phyloP scores from a whole-genome alignment of 2,888 invertebrate genomes.

The Cheilosia scutellata region DNA sequence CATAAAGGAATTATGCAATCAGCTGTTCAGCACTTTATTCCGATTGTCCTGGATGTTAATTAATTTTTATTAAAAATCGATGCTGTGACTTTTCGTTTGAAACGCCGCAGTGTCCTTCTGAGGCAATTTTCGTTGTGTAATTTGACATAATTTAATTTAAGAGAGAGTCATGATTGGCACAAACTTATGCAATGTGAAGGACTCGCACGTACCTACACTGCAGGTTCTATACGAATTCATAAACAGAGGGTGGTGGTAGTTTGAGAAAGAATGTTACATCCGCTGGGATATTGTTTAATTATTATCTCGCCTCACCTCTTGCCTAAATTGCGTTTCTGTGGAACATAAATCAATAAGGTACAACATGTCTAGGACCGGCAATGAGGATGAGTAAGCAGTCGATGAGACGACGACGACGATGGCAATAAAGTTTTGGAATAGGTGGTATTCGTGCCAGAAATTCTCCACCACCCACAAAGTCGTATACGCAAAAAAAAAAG shows the following conservation, averaged over 20 bases:
- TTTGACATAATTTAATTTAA: constrained; percentile 67
- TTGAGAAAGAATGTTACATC: background rate
- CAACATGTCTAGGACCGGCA: constrained; percentile 36
- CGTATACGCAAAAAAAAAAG: constrained; percentile 31
- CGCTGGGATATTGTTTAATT: constrained; percentile 2
- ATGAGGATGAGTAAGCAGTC: constrained; percentile 24
- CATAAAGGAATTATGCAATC: constrained; percentile 69
- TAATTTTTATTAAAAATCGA: constrained; percentile 69
- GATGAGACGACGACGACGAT: no score
- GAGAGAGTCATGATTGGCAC: constrained; percentile 35
- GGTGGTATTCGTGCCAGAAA: constrained; percentile 18
- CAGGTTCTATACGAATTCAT: background rate
- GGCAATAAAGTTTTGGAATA: constrained; percentile 8
- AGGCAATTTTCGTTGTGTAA: constrained; percentile 67
- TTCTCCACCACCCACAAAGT: constrained; percentile 12
- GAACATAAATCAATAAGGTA: constrained; percentile 66
- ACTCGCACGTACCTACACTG: background rate
- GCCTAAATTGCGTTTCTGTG: constrained; percentile 26
- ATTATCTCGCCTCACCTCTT: constrained; percentile 36
- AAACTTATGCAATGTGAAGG: constrained; percentile 68
- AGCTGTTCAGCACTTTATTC: constrained; percentile 54
- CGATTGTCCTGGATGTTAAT: constrained; percentile 65
- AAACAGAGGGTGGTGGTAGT: background rate
- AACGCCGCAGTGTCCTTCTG: constrained; percentile 74
- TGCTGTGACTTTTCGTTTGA: constrained; percentile 47